phyloP scores from a whole-genome alignment of 2,113 vertebrate species.

The Clarias batrachus region DNA sequence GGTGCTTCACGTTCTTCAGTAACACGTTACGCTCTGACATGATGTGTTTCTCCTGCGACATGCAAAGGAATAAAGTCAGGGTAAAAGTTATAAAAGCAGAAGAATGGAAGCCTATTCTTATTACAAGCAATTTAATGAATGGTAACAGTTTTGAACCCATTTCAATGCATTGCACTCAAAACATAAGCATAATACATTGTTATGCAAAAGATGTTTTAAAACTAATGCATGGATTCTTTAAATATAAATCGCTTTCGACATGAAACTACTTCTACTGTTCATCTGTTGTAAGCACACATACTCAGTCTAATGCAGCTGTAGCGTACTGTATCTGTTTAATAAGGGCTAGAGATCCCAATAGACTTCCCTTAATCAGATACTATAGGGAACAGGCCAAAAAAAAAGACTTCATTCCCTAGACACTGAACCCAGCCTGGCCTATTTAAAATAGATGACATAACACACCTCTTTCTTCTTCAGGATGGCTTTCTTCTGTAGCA shows the following conservation, averaged over 20 bases:
- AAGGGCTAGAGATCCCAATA: not conserved
- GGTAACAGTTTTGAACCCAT: not conserved
- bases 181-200: not conserved
- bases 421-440: not conserved
- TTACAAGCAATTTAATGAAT: not conserved
- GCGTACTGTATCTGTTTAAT: not conserved
- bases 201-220: not conserved
- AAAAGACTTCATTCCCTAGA: not conserved
- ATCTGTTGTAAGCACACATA: not conserved
- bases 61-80: slow-evolving; percentile 2
- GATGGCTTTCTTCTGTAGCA: slow-evolving; percentile 97
- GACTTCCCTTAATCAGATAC: not conserved
- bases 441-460: not conserved
- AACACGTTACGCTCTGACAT: slow-evolving; percentile 98
- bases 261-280: not conserved
- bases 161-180: not conserved
- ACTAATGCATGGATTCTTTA: not conserved
- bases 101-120: not conserved
- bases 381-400: not conserved
- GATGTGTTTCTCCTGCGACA: slow-evolving; percentile 92
- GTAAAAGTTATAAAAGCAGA: not conserved
- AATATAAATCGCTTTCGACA: not conserved
- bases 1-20: slow-evolving; percentile 96
- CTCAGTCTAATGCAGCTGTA: too few relatives aligned
- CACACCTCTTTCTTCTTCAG: slow-evolving; percentile 97